Percentiles rank a stretch among this genome's conserved stretches.
Conservation (phyloP, 2,888 invertebrate species). For the Lasius platythorax region DNA sequence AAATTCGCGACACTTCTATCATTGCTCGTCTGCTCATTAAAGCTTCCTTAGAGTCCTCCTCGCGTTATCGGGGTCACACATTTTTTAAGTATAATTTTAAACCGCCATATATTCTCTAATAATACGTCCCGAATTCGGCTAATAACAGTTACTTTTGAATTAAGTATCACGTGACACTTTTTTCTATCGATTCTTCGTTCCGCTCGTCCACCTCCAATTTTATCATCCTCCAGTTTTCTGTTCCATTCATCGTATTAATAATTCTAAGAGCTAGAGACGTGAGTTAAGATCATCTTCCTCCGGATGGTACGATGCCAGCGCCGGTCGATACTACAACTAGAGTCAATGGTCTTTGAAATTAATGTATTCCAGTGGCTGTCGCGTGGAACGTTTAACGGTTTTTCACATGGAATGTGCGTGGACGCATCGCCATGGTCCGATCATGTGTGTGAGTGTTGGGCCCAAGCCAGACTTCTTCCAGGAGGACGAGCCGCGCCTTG, state of each 20-base stretch:
- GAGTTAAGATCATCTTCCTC: slow-evolving; percentile 48
- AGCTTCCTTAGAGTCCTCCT: background rate
- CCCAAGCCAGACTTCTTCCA: slow-evolving; percentile 81
- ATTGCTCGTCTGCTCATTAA: background rate
- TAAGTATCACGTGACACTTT: slow-evolving; percentile 37
- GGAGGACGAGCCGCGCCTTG: slow-evolving; percentile 82
- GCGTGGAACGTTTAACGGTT: slow-evolving; percentile 84
- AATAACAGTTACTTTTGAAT: slow-evolving; percentile 58
- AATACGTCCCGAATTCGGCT: slow-evolving; percentile 42
- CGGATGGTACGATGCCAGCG: background rate
- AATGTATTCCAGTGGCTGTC: slow-evolving; percentile 74
- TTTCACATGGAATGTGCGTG: slow-evolving; percentile 84
- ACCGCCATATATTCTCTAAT: background rate
- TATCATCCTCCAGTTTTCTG: background rate
- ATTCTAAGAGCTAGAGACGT: slow-evolving; percentile 6
- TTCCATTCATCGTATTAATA: slow-evolving; percentile 42
- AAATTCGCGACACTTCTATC: slow-evolving; percentile 34
- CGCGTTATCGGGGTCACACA: background rate
- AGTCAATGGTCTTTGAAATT: slow-evolving; percentile 66
- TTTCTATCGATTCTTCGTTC: slow-evolving; percentile 18
- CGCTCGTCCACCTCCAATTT: background rate
- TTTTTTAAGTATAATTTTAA: slow-evolving; percentile 22
- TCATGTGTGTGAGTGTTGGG: slow-evolving; percentile 80
- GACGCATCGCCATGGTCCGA: slow-evolving; percentile 57
- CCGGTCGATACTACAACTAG: slow-evolving; percentile 2